Evolutionary conservation across 2,113 vertebrate species (phyloP).

Genomic region (Phalacrocorax brasilianus): DNA sequence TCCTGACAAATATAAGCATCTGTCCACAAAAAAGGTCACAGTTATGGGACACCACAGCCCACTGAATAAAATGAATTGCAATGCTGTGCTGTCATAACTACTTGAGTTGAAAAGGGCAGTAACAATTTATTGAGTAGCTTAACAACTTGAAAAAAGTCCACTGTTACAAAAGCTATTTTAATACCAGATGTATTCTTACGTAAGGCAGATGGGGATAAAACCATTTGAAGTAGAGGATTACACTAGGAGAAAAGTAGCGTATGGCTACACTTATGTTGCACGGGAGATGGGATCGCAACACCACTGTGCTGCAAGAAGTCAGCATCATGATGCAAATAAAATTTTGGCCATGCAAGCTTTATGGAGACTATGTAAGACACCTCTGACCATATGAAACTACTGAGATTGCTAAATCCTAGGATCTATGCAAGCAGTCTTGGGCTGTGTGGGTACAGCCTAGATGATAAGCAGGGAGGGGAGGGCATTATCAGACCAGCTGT

Average conservation of each 20-base stretch:
- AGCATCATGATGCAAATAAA: background rate
- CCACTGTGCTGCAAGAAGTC: background rate
- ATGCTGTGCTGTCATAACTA: background rate
- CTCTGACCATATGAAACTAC: background rate
- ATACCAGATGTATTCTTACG: background rate
- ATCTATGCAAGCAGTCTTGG: background rate
- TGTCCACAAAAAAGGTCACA: constrained; percentile 16
- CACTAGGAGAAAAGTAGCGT: background rate
- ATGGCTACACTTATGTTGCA: background rate
- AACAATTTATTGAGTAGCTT: background rate
- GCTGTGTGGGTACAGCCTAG: background rate
- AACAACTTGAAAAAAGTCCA: background rate
- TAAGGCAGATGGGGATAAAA: background rate
- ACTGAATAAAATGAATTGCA: constrained; percentile 3
- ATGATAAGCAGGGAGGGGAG: background rate
- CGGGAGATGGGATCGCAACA: background rate
- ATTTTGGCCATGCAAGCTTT: background rate
- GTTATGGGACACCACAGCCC: background rate
- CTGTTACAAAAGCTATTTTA: background rate
- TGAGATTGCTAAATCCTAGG: background rate
- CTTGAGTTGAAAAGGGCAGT: background rate
- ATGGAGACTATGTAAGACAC: background rate
- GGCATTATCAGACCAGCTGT: background rate
- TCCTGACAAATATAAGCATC: background rate
- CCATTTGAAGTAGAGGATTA: background rate